Conservation (phyloP, 2,113 vertebrate species). For the Malurus elegans region DNA sequence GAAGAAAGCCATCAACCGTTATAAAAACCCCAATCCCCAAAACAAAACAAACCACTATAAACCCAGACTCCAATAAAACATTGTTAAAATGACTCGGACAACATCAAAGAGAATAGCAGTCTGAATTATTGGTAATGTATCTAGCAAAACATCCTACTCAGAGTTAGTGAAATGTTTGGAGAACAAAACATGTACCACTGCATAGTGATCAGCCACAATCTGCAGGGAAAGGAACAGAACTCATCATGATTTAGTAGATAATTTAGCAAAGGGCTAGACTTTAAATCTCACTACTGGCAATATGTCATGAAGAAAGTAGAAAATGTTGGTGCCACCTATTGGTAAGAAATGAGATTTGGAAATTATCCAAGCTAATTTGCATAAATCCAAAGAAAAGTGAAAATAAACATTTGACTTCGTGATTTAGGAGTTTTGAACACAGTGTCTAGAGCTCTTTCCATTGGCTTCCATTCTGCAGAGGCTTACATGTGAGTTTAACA, state of each 20-base stretch:
- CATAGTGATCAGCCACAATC: not conserved
- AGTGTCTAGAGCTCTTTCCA: not conserved
- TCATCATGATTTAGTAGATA: not conserved
- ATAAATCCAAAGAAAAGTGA: not conserved
- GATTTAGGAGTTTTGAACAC: not conserved
- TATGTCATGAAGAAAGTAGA: not conserved
- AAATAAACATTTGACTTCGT: not conserved
- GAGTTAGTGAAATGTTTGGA: not conserved
- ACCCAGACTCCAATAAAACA: not conserved
- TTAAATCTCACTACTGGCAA: not conserved
- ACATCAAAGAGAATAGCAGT: not conserved
- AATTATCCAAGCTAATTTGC: slow-evolving; percentile 35
- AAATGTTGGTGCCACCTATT: slow-evolving; percentile 65
- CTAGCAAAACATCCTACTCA: not conserved
- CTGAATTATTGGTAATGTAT: not conserved
- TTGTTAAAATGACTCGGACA: not conserved
- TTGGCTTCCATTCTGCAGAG: not conserved
- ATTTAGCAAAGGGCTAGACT: not conserved
- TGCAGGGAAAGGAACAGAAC: not conserved
- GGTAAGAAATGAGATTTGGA: slow-evolving; percentile 26
- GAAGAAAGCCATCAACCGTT: not conserved
- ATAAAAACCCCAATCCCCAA: not conserved
- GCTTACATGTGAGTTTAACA: not conserved
- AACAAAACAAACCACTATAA: not conserved
- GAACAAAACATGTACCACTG: not conserved